These are phyloP conservation scores for Melanophora roralis DNA, from an alignment of 2,888 invertebrate species.

Conservation along the genomic window DNA sequence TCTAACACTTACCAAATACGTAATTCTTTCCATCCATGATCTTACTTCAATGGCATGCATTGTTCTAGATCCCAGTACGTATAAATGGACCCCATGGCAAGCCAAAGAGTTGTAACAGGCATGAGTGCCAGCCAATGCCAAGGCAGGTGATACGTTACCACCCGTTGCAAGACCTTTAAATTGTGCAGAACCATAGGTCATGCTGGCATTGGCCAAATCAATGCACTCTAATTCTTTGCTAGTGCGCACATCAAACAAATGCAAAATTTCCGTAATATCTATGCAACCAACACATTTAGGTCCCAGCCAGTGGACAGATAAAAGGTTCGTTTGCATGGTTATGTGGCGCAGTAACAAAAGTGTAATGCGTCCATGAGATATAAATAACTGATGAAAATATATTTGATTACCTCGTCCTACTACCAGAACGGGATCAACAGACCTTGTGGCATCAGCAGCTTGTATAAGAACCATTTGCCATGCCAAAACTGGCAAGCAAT, in stretches of 20 bases:
- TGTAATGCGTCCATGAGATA: slow-evolving; percentile 79
- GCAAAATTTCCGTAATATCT: slow-evolving; percentile 89
- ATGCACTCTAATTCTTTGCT: slow-evolving; percentile 91
- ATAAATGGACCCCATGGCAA: slow-evolving; percentile 82
- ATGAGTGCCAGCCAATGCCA: slow-evolving; percentile 80
- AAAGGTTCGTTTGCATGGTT: slow-evolving; percentile 84
- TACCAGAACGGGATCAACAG: slow-evolving; percentile 90
- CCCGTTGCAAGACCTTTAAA: slow-evolving; percentile 96
- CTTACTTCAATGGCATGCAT: slow-evolving; percentile 81
- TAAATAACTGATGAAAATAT: slow-evolving; percentile 86
- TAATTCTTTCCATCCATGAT: slow-evolving; percentile 83
- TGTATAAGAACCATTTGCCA: slow-evolving; percentile 95
- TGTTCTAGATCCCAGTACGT: slow-evolving; percentile 83
- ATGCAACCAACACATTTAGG: slow-evolving; percentile 89
- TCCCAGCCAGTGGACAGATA: slow-evolving; percentile 89
- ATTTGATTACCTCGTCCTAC: slow-evolving; percentile 91
- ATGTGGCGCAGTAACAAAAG: slow-evolving; percentile 84
- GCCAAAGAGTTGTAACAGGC: slow-evolving; percentile 86
- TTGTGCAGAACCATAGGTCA: slow-evolving; percentile 91
- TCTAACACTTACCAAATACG: slow-evolving; percentile 78
- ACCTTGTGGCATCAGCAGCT: slow-evolving; percentile 81
- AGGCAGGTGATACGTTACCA: slow-evolving; percentile 88
- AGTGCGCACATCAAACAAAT: slow-evolving; percentile 91
- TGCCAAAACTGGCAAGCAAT: slow-evolving; percentile 91
- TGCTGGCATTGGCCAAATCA: slow-evolving; percentile 87